Evolutionary conservation across 1,140 invertebrate species (phyloP).

Genomic region (Protaetia brevitarsis): DNA sequence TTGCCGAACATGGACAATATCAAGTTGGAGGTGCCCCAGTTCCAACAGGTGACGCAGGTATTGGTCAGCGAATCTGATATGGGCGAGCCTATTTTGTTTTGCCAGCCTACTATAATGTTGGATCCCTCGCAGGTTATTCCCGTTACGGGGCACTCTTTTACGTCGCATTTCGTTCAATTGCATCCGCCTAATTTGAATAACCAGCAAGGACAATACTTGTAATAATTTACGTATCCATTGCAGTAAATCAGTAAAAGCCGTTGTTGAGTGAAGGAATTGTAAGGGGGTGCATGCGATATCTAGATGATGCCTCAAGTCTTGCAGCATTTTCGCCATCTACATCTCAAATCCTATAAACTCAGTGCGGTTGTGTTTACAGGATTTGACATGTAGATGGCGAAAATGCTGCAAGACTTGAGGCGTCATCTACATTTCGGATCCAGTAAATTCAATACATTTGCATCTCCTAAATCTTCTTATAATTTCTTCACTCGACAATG

Average conservation of each 20-base stretch:
- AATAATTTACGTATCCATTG: not conserved
- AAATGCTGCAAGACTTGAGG: too few relatives aligned
- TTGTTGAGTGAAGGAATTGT: not conserved
- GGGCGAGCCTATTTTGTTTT: conserved; percentile 38
- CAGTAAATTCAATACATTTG: too few relatives aligned
- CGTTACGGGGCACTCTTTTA: conserved; percentile 29
- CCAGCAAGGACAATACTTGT: conserved; percentile 28
- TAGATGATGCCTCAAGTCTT: too few relatives aligned
- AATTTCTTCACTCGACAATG: too few relatives aligned
- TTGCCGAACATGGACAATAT: conserved; percentile 32
- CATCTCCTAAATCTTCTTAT: too few relatives aligned
- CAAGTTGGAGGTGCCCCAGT: conserved; percentile 34
- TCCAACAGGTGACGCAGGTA: conserved; percentile 36
- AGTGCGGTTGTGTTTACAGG: too few relatives aligned
- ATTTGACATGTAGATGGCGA: too few relatives aligned
- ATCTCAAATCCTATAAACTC: too few relatives aligned
- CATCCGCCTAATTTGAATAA: conserved; percentile 30
- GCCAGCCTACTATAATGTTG: conserved; percentile 38
- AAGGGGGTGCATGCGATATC: not conserved
- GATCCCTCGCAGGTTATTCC: conserved; percentile 39
- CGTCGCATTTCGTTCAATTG: conserved; percentile 37
- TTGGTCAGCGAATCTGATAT: conserved; percentile 33
- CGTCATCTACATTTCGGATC: too few relatives aligned
- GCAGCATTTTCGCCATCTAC: too few relatives aligned
- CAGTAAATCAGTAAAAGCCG: too few relatives aligned